Evolutionary conservation across 2,797 vertebrate genomes (phyloP).

Genomic region (Champsocephalus esox): DNA sequence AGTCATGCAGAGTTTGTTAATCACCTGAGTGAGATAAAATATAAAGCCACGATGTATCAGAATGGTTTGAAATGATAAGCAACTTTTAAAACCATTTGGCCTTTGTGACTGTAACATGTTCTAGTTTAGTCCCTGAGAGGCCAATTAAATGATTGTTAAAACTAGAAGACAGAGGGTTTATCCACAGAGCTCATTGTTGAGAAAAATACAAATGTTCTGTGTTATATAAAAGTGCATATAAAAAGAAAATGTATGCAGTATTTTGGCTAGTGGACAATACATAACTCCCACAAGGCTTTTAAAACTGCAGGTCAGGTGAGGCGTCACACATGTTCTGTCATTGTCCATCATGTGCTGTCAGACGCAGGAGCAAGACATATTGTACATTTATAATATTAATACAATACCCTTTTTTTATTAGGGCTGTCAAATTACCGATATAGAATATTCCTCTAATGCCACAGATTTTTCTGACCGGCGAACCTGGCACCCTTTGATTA

Average conservation of each 20-base stretch:
- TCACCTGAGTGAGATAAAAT: conserved; percentile 32
- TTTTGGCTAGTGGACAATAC: conserved; percentile 17
- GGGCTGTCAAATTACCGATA: too few relatives aligned
- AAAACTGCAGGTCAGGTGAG: conserved; percentile 17
- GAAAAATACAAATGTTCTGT: conserved; percentile 26
- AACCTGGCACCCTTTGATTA: too few relatives aligned
- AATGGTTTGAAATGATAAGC: background rate
- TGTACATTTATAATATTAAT: background rate
- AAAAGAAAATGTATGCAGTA: conserved; percentile 12
- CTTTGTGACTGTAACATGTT: conserved; percentile 62
- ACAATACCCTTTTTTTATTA: background rate
- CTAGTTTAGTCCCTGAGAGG: conserved; percentile 54
- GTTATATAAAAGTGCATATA: conserved; percentile 14
- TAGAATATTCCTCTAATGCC: too few relatives aligned
- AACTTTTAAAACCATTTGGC: conserved; percentile 49
- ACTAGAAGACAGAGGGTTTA: conserved; percentile 25
- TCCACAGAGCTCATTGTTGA: conserved; percentile 21
- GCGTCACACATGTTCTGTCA: background rate
- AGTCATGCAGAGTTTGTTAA: conserved; percentile 31
- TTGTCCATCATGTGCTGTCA: conserved; percentile 10
- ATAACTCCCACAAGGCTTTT: conserved; percentile 7
- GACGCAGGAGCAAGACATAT: background rate
- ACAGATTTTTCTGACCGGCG: too few relatives aligned
- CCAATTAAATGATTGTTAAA: conserved; percentile 69
- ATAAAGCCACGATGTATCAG: background rate